These are phyloP conservation scores for Syritta pipiens DNA, from an alignment of 2,888 invertebrate genomes.

Conservation along the genomic window DNA sequence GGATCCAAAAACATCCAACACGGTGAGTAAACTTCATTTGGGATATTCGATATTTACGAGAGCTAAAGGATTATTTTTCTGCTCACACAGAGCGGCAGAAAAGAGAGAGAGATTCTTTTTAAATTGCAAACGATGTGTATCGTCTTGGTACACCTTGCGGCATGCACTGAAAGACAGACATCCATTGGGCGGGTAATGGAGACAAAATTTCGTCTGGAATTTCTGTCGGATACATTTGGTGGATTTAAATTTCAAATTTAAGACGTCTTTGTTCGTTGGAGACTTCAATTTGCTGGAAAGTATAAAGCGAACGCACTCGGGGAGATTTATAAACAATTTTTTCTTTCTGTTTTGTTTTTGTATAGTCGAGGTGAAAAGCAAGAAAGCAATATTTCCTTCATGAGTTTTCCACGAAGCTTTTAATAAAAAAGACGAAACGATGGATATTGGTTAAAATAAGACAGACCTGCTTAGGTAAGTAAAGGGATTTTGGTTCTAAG, in stretches of 20 bases:
- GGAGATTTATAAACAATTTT: background rate
- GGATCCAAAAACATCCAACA: slow-evolving; percentile 11
- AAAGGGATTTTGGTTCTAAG: too few relatives aligned
- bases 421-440: too few relatives aligned
- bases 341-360: too few relatives aligned
- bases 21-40: slow-evolving; percentile 26
- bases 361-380: background rate
- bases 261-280: background rate
- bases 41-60: slow-evolving; percentile 34
- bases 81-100: background rate
- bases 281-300: background rate
- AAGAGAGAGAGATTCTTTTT: background rate
- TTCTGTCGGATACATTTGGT: slow-evolving; percentile 1
- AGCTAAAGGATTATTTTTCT: slow-evolving; percentile 40
- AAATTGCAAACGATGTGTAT: slow-evolving; percentile 27
- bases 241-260: slow-evolving; percentile 28
- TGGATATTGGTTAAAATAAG: too few relatives aligned
- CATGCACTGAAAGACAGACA: background rate
- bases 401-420: too few relatives aligned
- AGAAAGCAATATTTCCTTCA: too few relatives aligned
- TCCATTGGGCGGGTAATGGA: background rate
- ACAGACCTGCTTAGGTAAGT: too few relatives aligned
- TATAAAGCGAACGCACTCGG: slow-evolving; percentile 9
- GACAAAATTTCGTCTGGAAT: slow-evolving; percentile 3
- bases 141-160: slow-evolving; percentile 5